These are phyloP conservation scores for Meandrina meandrites DNA, from an alignment of 92 coral and sea anemone genomes.

Conservation along the genomic window DNA sequence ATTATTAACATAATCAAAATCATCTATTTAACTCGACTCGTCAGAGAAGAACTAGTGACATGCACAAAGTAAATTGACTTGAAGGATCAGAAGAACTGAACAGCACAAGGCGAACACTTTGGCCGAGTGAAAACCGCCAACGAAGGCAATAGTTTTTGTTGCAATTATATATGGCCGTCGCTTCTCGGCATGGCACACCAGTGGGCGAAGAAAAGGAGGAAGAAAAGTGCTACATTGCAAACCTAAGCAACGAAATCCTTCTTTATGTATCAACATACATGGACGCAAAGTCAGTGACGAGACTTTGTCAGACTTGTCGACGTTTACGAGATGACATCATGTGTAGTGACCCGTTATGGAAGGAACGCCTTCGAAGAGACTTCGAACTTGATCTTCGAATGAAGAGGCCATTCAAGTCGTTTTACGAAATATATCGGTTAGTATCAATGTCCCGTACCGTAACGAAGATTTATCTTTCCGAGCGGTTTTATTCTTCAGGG, in stretches of 20 bases:
- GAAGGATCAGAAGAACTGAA: neutral
- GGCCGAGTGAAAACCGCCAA: neutral
- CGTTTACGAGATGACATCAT: slow-evolving; percentile 64
- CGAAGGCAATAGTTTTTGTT: neutral
- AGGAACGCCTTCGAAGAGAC: slow-evolving; percentile 74
- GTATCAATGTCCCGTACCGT: slow-evolving; percentile 80
- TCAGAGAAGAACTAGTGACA: slow-evolving; percentile 34
- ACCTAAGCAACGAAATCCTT: slow-evolving; percentile 81
- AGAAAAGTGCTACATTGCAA: slow-evolving; percentile 47
- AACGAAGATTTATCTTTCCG: slow-evolving; percentile 77
- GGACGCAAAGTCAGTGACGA: slow-evolving; percentile 68
- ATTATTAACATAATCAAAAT: neutral
- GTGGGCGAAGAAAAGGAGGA: slow-evolving; percentile 37
- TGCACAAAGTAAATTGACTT: slow-evolving; percentile 36
- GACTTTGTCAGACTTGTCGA: slow-evolving; percentile 73
- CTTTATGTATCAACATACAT: slow-evolving; percentile 60
- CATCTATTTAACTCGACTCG: neutral
- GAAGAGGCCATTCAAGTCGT: slow-evolving; percentile 71
- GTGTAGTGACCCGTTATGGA: slow-evolving; percentile 85
- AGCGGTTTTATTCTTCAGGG: slow-evolving; percentile 75
- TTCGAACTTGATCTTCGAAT: slow-evolving; percentile 70
- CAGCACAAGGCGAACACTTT: neutral
- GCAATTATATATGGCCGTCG: slow-evolving; percentile 16
- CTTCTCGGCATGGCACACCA: neutral
- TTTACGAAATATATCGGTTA: slow-evolving; percentile 76